phyloP scores from a whole-genome alignment of 2,888 invertebrate species.

The Eristalis arbustorum region DNA sequence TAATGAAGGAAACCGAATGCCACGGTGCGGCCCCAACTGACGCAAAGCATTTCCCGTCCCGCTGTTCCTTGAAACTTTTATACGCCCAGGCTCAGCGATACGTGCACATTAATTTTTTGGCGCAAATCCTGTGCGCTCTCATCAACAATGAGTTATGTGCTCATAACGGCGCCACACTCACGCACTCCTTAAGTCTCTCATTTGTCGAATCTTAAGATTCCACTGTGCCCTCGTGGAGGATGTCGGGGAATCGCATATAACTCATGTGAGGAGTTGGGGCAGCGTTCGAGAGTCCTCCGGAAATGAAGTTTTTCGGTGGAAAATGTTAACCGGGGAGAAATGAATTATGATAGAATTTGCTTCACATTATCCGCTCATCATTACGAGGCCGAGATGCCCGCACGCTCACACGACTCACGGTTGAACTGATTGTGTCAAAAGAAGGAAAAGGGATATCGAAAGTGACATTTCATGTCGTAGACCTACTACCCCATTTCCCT shows the following conservation, averaged over 20 bases:
- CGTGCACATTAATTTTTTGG: conserved; percentile 42
- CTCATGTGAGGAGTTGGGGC: neutral
- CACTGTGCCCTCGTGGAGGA: neutral
- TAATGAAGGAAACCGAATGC: conserved; percentile 29
- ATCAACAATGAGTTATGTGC: conserved; percentile 52
- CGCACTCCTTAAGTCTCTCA: conserved; percentile 43
- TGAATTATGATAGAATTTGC: conserved; percentile 36
- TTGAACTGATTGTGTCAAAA: neutral
- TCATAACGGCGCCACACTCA: conserved; percentile 22
- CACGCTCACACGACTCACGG: neutral
- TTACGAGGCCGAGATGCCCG: conserved; percentile 1
- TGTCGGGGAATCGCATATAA: neutral
- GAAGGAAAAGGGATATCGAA: conserved; percentile 12
- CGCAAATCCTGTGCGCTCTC: conserved; percentile 21
- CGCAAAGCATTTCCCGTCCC: neutral
- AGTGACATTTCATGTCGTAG: conserved; percentile 32
- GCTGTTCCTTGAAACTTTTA: conserved; percentile 28
- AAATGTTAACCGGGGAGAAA: neutral
- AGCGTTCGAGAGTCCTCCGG: conserved; percentile 10
- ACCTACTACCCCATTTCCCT: neutral
- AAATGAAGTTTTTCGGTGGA: conserved; percentile 11
- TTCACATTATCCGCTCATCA: conserved; percentile 17
- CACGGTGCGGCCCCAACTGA: neutral
- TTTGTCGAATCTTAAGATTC: conserved; percentile 18
- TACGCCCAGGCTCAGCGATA: conserved; percentile 10